Evolutionary conservation across 2,888 invertebrate species (phyloP).

Genomic region (Osmoderma eremita): DNA sequence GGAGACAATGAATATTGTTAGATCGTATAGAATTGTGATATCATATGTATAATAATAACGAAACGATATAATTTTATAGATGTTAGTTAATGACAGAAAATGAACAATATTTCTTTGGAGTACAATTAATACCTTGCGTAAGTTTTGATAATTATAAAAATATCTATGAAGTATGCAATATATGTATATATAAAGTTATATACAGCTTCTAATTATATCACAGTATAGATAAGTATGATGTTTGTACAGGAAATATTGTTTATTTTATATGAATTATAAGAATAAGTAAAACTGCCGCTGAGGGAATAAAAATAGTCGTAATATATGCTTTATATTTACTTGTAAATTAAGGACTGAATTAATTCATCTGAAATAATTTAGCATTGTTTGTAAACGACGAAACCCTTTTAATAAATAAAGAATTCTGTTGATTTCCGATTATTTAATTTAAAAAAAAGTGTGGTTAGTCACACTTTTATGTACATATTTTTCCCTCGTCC

Average conservation of each 20-base stretch:
- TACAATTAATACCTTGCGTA: background rate
- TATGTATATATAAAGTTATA: background rate
- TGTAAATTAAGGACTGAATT: conserved; percentile 34
- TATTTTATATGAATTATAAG: conserved; percentile 31
- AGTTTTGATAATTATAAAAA: background rate
- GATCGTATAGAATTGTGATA: conserved; percentile 35
- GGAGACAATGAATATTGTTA: conserved; percentile 30
- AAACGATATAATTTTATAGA: conserved; percentile 23
- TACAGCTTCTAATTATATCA: background rate
- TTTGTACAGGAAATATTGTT: conserved; percentile 35
- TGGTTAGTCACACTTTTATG: too few relatives aligned
- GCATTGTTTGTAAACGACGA: conserved; percentile 31
- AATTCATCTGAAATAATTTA: conserved; percentile 32
- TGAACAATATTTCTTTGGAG: conserved; percentile 28
- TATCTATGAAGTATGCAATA: background rate
- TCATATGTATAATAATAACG: conserved; percentile 25
- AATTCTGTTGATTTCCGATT: background rate
- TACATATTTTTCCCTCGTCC: too few relatives aligned
- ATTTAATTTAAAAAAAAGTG: too few relatives aligned
- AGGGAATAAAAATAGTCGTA: conserved; percentile 24
- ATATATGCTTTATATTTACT: conserved; percentile 34
- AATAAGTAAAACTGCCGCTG: conserved; percentile 34
- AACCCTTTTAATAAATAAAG: conserved; percentile 30
- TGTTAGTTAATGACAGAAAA: conserved; percentile 22
- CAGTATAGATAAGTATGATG: background rate